phyloP scores from a whole-genome alignment of 2,888 invertebrate species.

The Xestia c-nigrum region DNA sequence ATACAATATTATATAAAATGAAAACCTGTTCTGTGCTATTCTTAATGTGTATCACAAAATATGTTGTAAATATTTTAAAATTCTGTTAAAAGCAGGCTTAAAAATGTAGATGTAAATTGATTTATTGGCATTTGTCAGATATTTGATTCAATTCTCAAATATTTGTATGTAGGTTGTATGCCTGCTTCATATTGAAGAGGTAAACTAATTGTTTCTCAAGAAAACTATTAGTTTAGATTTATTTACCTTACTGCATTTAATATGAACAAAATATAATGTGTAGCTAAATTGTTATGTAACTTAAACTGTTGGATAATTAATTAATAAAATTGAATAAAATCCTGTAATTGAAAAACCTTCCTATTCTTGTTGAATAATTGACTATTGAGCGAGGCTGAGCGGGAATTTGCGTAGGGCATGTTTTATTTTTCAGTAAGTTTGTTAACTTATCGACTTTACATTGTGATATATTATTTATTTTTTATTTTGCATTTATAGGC shows the following conservation, averaged over 20 bases:
- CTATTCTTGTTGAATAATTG: conserved; percentile 31
- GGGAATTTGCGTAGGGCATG: conserved; percentile 40
- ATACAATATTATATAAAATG: conserved; percentile 8
- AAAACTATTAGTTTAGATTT: conserved; percentile 55
- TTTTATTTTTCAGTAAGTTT: conserved; percentile 61
- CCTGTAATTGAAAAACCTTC: conserved; percentile 36
- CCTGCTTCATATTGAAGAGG: conserved; percentile 69
- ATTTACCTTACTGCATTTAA: conserved; percentile 65
- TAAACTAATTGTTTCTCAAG: conserved; percentile 52
- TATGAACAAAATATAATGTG: conserved; percentile 61
- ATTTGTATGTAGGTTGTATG: conserved; percentile 45
- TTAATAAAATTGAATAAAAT: conserved; percentile 33
- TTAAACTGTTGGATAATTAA: conserved; percentile 42
- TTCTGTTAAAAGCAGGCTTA: conserved; percentile 28
- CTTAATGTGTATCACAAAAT: conserved; percentile 43
- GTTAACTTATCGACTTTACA: conserved; percentile 62
- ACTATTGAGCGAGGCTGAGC: conserved; percentile 50
- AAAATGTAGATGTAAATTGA: conserved; percentile 45
- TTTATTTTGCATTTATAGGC: conserved; percentile 66
- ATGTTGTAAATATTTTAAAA: conserved; percentile 63
- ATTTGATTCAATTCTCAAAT: conserved; percentile 50
- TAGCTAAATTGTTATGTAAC: conserved; percentile 60
- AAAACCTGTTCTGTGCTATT: conserved; percentile 30
- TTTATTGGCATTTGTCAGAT: conserved; percentile 55
- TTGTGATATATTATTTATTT: conserved; percentile 67